Conservation (phyloP, 37 sponge, comb jelly and placozoan genomes). For the Oopsacas minuta region DNA sequence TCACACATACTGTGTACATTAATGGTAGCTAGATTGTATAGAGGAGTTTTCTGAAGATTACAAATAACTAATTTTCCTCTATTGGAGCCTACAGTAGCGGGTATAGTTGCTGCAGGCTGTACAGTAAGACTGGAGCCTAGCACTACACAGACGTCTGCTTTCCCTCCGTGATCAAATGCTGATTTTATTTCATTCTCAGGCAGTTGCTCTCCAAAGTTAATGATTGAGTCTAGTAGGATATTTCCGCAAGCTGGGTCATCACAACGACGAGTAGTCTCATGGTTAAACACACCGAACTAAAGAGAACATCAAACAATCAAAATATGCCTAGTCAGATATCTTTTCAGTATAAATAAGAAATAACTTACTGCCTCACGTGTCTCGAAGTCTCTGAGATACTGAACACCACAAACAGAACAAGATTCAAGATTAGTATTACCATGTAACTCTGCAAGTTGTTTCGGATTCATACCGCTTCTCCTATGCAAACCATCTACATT, state of each 20-base stretch:
- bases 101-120: constrained; percentile 51
- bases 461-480: constrained; percentile 47
- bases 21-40: constrained; percentile 25
- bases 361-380: constrained; percentile 34
- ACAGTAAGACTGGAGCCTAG: constrained; percentile 75
- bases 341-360: too few species aligned
- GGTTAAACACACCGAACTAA: constrained; percentile 38
- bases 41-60: constrained; percentile 72
- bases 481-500: constrained; percentile 79
- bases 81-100: constrained; percentile 29
- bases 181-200: constrained; percentile 46
- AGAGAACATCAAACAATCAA: too few species aligned
- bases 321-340: too few species aligned
- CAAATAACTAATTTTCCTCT: constrained; percentile 58
- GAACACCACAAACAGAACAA: constrained; percentile 47
- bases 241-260: constrained; percentile 56
- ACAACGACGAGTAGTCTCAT: constrained; percentile 54
- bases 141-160: constrained; percentile 75
- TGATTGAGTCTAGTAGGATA: constrained; percentile 55
- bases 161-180: constrained; percentile 47
- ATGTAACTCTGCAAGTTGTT: constrained; percentile 65
- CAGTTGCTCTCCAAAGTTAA: constrained; percentile 74
- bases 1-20: constrained; percentile 65
- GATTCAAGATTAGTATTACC: constrained; percentile 82
- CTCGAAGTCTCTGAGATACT: constrained; percentile 74